A percentile compares a stretch with the other conserved stretches of the same genome.
Evolutionary conservation across 2,888 invertebrate species (phyloP).

Genomic region (Drosophila macrothrix): DNA sequence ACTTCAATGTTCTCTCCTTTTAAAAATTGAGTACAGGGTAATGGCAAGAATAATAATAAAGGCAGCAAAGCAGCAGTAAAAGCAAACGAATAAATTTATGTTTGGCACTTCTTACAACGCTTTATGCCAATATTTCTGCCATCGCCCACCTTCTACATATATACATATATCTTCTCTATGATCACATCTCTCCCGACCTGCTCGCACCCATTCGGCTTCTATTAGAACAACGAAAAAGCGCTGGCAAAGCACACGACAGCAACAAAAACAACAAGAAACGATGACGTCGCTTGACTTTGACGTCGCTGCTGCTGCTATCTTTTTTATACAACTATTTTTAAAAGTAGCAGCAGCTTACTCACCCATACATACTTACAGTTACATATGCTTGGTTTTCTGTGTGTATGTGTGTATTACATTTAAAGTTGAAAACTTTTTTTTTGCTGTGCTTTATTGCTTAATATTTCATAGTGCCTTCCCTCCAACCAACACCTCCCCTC

Average conservation of each 20-base stretch:
- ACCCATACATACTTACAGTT: slow-evolving; percentile 5
- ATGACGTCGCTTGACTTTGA: slow-evolving; percentile 32
- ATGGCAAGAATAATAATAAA: slow-evolving; percentile 23
- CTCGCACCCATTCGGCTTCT: slow-evolving; percentile 13
- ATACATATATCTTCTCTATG: slow-evolving; percentile 2
- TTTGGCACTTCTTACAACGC: slow-evolving; percentile 60
- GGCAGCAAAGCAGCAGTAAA: slow-evolving; percentile 27
- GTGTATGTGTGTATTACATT: slow-evolving; percentile 35
- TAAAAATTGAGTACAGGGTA: neutral
- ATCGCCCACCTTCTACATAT: slow-evolving; percentile 22
- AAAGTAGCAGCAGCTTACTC: slow-evolving; percentile 24
- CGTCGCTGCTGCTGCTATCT: slow-evolving; percentile 27
- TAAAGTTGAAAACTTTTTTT: slow-evolving; percentile 49
- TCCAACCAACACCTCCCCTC: neutral
- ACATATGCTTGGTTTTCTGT: slow-evolving; percentile 9
- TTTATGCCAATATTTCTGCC: slow-evolving; percentile 59
- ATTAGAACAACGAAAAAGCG: slow-evolving; percentile 34
- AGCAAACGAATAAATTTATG: slow-evolving; percentile 67
- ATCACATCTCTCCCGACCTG: slow-evolving; percentile 2
- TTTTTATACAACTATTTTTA: slow-evolving; percentile 51
- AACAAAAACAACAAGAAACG: slow-evolving; percentile 26
- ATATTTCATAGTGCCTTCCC: slow-evolving; percentile 57
- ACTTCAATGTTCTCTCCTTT: neutral
- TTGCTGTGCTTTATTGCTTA: slow-evolving; percentile 60
- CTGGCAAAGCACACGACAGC: slow-evolving; percentile 35